Conservation (phyloP, 64 coral and sea anemone genomes). For the Actinia tenebrosa region DNA sequence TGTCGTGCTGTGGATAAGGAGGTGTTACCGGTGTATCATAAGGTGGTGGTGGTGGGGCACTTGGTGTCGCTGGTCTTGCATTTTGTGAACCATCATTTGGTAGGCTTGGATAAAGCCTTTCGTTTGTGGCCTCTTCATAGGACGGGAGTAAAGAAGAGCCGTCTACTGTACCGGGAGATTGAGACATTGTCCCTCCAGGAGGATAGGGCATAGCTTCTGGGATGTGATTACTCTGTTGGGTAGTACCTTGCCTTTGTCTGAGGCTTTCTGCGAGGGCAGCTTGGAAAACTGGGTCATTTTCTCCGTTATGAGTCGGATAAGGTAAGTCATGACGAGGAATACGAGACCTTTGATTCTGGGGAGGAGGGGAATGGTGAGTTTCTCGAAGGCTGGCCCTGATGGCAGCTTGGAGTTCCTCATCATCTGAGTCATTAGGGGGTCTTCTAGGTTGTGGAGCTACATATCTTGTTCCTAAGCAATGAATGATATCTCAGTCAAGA, state of each 20-base stretch:
- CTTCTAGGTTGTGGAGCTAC: not conserved
- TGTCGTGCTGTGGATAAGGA: constrained; percentile 32
- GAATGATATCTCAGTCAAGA: not conserved
- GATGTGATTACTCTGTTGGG: not conserved
- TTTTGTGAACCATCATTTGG: not conserved
- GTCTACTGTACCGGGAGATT: not conserved
- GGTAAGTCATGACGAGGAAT: not conserved
- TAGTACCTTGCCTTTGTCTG: not conserved
- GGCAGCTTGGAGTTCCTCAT: constrained; percentile 81
- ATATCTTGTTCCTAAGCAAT: constrained; percentile 24
- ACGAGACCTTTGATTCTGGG: not conserved
- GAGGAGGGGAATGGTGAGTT: constrained; percentile 34
- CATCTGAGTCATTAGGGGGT: constrained; percentile 46
- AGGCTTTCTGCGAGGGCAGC: constrained; percentile 61
- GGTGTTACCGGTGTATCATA: constrained; percentile 4
- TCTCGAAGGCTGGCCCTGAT: constrained; percentile 86
- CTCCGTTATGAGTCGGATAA: constrained; percentile 25
- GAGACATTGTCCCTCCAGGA: not conserved
- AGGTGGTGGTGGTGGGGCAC: constrained; percentile 5
- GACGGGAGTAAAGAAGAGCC: not conserved
- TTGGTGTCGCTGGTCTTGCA: not conserved
- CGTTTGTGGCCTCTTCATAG: constrained; percentile 5
- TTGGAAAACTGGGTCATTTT: constrained; percentile 66
- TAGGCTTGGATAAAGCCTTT: constrained; percentile 69
- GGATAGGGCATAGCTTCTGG: not conserved